Evolutionary conservation across 2,113 vertebrate genomes (phyloP), one percentile per base, ranked within the genome.

Genomic region (Globicephala melas): DNA sequence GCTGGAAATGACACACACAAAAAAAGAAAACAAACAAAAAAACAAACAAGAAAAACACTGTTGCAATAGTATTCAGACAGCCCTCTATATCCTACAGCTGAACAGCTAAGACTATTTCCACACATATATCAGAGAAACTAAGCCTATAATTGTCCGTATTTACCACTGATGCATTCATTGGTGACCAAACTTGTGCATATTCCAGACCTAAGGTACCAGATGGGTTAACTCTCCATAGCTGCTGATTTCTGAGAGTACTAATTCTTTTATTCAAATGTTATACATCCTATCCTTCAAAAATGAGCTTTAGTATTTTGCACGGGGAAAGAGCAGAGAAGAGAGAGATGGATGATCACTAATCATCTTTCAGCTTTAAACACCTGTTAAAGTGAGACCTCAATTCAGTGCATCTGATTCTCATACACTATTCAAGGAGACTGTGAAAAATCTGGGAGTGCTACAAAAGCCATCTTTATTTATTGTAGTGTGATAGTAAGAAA

Each of bases 111-210:
- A 4, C 31, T 41, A n/a, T 28, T 70, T 90, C 11, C 31, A 89
- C 31, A 25, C 17, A 6, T 50, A 44, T 50, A 76, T 82, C 14
- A 21, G 33, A 31, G 21, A 93, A 90, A 87, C 13, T 65, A 74
- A 87, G 55, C 2, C 10, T n/a, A 3, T n/a, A 41, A 25, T 58
- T 87, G 26, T 38, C 11, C 8, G 4, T 87, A 31, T 38, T 84
- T 91, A 62, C 23, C 38, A 33, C 47, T 12, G 2, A 13, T 15
- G 6, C 25, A 73, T 10, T 0, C 0, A 55, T 33, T 2, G 20
- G 11, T 28, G 2, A 58, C 28, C 18, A 74, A 50, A 41, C 21
- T 1, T 31, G 3, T 8, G 9, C 6, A 25, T 50, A 25, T 41
- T 36, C 1, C 17, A 53, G 28, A 2, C 7, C 13, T 62, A 28